Evolutionary conservation across 1,140 invertebrate genomes (phyloP).

Genomic region (Amyelois transitella): DNA sequence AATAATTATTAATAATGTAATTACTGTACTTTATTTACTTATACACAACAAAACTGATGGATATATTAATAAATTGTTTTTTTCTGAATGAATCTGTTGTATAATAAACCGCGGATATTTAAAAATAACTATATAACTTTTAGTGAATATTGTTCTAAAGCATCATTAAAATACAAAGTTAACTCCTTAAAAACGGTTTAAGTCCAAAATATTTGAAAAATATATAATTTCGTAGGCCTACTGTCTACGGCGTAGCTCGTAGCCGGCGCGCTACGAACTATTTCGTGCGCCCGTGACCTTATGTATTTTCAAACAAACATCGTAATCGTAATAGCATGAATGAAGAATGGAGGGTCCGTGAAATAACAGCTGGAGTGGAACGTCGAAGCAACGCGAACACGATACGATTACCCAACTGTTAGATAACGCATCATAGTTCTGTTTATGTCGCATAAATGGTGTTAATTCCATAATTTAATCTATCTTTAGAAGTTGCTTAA

Average conservation of each 20-base stretch:
- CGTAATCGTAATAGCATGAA: not conserved
- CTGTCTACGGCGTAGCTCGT: not conserved
- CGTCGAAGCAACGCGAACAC: not conserved
- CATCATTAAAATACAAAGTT: too few species aligned
- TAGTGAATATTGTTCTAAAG: too few species aligned
- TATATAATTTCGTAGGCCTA: not conserved
- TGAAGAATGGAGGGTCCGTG: not conserved
- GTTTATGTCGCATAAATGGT: conserved; percentile 1
- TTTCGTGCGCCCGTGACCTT: not conserved
- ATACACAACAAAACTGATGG: too few species aligned
- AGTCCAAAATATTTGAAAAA: not conserved
- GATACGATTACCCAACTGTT: conserved; percentile 8
- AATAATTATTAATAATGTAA: too few species aligned
- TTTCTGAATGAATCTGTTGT: too few species aligned
- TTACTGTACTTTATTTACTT: too few species aligned
- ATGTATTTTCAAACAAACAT: not conserved
- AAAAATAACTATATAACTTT: too few species aligned
- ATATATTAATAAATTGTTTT: too few species aligned
- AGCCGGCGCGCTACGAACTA: not conserved
- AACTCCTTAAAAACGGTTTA: too few species aligned
- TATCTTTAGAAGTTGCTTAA: not conserved
- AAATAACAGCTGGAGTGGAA: not conserved
- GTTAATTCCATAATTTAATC: conserved; percentile 3
- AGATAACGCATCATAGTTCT: conserved; percentile 3
- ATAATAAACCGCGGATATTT: too few species aligned